Evolutionary conservation across 2,797 vertebrate genomes (phyloP), one percentile per base, ranked within the genome.

Genomic region (Apodemus agrarius): DNA sequence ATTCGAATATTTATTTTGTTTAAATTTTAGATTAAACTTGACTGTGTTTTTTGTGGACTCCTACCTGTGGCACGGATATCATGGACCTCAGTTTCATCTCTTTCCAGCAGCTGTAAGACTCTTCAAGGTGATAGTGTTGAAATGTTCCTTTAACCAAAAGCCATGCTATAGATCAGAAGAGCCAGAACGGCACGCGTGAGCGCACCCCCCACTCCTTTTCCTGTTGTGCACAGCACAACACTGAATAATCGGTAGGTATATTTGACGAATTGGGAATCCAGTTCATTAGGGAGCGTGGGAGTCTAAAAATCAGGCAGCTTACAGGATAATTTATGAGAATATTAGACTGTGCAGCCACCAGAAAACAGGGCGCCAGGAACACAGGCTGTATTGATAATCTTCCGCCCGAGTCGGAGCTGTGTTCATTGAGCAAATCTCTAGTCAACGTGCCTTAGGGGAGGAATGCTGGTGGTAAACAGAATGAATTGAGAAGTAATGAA

Each of bases 241-340:
- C 5, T 90, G 96, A 98, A 16, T 89, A 94, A 96, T 86, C 57
- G 76, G 57, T 82, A 14, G 65, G 22, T 29, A 52, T 54, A 54
- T 59, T 72, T 97, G 96, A 97, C 54, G 88, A 17, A 95, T 92
- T 1, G 16, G 74, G 72, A 95, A 79, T 91, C 46, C 16, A 92
- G 91, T 90, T 96, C 72, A 40, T 93, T 89, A 78, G 94, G 90
- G 91, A 97, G 67, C 90, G 82, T 21, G 91, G 80, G 81, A 88
- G 74, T 84, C 97, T 94, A 80, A 79, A 90, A 89, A 92, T 59
- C 83, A 97, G 81, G 37, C 72, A 86, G 81, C 81, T 90, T 97
- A 89, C 92, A 80, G 95, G 94, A 90, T 95, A 95, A 93, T 86
- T 63, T 88, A 96, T 96, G 95, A 93, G 80, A 26, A 43, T 85